These are phyloP conservation scores for Tiliqua scincoides DNA, from an alignment of 2,113 vertebrate genomes.

Conservation along the genomic window DNA sequence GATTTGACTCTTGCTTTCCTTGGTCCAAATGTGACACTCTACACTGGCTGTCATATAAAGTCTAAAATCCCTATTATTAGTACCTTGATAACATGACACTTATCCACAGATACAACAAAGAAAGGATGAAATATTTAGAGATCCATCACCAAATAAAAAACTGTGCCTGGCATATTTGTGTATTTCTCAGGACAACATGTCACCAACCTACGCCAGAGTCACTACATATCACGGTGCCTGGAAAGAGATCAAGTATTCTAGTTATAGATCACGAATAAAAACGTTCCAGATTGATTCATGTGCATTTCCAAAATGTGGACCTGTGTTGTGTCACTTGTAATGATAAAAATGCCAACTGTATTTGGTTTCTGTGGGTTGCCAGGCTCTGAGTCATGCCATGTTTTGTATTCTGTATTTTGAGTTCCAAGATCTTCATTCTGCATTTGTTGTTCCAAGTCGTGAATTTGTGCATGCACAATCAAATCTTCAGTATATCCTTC, in stretches of 20 bases:
- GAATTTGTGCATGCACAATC: constrained; percentile 48
- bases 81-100: neutral
- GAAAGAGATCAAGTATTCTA: constrained; percentile 44
- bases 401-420: constrained; percentile 55
- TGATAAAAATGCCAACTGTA: constrained; percentile 66
- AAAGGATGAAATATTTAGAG: constrained; percentile 9
- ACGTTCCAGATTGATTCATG: constrained; percentile 48
- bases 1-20: neutral
- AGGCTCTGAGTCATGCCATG: constrained; percentile 43
- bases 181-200: constrained; percentile 25
- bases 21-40: neutral
- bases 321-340: constrained; percentile 55
- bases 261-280: constrained; percentile 54
- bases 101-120: neutral
- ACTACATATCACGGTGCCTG: constrained; percentile 27
- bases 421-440: constrained; percentile 58
- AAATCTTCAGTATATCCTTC: constrained; percentile 55
- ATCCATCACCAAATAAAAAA: neutral
- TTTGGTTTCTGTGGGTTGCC: constrained; percentile 57
- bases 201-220: neutral
- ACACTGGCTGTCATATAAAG: neutral
- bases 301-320: constrained; percentile 45
- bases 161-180: constrained; percentile 31
- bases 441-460: constrained; percentile 63
- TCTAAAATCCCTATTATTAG: neutral